These are phyloP conservation scores for Mionectes macconnelli DNA, from an alignment of 2,113 vertebrate species.

Conservation along the genomic window DNA sequence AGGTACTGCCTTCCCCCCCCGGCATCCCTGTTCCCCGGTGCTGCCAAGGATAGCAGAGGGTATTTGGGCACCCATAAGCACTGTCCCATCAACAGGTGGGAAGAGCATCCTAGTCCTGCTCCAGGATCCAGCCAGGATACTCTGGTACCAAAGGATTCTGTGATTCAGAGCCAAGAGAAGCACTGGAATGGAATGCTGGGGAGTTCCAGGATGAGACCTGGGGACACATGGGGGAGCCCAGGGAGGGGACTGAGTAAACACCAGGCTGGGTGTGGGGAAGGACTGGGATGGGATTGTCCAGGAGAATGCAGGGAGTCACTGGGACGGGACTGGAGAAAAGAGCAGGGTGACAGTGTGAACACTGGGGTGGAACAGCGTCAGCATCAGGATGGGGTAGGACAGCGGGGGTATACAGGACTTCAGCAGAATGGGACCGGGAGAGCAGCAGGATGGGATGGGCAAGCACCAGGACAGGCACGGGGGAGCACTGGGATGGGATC, in stretches of 20 bases:
- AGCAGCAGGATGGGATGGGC: neutral
- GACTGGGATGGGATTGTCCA: neutral
- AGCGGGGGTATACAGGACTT: too few relatives aligned
- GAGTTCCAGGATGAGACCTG: neutral
- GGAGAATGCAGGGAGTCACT: neutral
- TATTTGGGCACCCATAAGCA: neutral
- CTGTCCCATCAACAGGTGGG: neutral
- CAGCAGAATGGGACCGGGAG: neutral
- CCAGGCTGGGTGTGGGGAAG: neutral
- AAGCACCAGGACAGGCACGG: neutral
- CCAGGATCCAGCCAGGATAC: neutral
- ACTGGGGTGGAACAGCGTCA: neutral
- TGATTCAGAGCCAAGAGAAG: neutral
- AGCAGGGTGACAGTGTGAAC: neutral
- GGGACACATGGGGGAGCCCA: too few relatives aligned
- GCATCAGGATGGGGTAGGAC: neutral
- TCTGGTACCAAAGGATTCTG: neutral
- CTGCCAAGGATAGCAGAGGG: neutral
- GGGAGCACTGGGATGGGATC: neutral
- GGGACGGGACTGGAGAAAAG: neutral
- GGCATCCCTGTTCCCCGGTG: fast-evolving
- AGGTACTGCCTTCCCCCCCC: fast-evolving
- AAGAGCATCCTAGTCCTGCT: neutral
- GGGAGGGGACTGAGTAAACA: neutral
- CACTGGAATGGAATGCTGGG: neutral